A percentile compares a stretch with the other conserved stretches of the same genome.
Conservation (phyloP, 92 coral and sea anemone genomes). For the Porites rus region DNA sequence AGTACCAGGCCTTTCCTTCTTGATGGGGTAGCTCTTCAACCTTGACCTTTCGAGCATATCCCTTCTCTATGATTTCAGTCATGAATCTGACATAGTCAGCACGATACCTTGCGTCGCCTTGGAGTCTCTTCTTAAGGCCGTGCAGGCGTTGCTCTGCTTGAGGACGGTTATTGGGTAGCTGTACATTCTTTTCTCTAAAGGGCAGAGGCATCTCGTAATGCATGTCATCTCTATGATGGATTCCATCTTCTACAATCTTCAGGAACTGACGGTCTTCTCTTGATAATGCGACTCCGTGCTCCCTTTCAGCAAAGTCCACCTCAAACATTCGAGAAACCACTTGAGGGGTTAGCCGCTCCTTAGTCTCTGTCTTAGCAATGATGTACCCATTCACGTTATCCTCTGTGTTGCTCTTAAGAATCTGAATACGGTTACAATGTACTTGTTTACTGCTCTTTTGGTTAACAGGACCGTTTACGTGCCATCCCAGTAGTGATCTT, state of each 20-base stretch:
- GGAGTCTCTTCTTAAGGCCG: constrained; percentile 24
- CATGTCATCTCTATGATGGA: too few species aligned
- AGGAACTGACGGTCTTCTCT: too few species aligned
- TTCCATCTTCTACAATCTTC: too few species aligned
- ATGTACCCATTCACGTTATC: too few species aligned
- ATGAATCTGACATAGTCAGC: constrained; percentile 8
- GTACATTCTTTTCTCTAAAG: constrained; percentile 4
- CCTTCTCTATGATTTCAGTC: constrained; percentile 20
- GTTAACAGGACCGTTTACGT: constrained; percentile 52
- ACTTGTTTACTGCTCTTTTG: constrained; percentile 21
- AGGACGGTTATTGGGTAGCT: constrained; percentile 8
- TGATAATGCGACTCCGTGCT: too few species aligned
- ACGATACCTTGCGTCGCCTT: not conserved
- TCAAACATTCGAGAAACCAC: too few species aligned
- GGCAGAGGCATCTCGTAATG: constrained; percentile 58
- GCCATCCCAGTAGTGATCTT: constrained; percentile 64
- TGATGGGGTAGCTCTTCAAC: too few species aligned
- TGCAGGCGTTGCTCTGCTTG: constrained; percentile 21
- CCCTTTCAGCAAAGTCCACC: too few species aligned
- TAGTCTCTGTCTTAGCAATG: too few species aligned
- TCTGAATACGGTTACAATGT: constrained; percentile 46
- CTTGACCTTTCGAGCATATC: constrained; percentile 34
- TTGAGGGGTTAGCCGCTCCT: too few species aligned
- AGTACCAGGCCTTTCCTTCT: constrained; percentile 30
- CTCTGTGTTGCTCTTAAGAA: constrained; percentile 12